Base-by-base conservation (phyloP, 1,140 invertebrate species). In the Drosophila asahinai region DNA sequence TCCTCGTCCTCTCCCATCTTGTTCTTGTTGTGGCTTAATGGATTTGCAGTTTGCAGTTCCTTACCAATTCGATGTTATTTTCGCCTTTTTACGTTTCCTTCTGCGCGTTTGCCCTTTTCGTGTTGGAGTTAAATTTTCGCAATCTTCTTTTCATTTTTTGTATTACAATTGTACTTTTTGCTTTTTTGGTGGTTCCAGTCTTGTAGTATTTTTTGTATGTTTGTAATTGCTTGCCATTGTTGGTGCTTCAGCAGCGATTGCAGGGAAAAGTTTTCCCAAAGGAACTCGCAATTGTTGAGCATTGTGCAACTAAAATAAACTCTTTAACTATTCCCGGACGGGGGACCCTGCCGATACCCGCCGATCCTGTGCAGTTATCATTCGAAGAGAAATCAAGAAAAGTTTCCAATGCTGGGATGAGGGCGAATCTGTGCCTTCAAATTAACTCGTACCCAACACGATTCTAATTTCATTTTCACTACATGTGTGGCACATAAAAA, bases 31-130 rank as follows among this genome's bases (percentile, higher is more conserved):
- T 86, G 86, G 86, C 84, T 89, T 86, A 89, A 89, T 89, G 81
- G 81, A 89, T 89, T 89, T 89, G 86, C 81, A 90, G 86, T 89
- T 89, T 90, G 78, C 76, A 90, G 86, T 90, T 87, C 80, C 81
- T 87, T 87, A 87, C 83, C 84, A 89, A 81, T 89, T 81, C 81
- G 65, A 89, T 81, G 84, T 87, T 87, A 89, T 89, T 89, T 79
- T 87, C 84, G 84, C 84, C 70, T 82, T 80, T 89, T 89, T 76
- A 74, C 81, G 54, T 52, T 73, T 84, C 80, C 86, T 71, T 81
- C 74, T 77, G 89, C 81, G 78, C 81, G 81, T 66, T 90, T 87
- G 81, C 86, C 86, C 74, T 86, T 90, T 89, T 89, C 78, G 60
- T 84, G 84, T 81, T 75, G 80, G 75, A 82, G 74, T 61, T 66